Evolutionary conservation across 2,113 vertebrate species (phyloP).

Genomic region (Colossoma macropomum): DNA sequence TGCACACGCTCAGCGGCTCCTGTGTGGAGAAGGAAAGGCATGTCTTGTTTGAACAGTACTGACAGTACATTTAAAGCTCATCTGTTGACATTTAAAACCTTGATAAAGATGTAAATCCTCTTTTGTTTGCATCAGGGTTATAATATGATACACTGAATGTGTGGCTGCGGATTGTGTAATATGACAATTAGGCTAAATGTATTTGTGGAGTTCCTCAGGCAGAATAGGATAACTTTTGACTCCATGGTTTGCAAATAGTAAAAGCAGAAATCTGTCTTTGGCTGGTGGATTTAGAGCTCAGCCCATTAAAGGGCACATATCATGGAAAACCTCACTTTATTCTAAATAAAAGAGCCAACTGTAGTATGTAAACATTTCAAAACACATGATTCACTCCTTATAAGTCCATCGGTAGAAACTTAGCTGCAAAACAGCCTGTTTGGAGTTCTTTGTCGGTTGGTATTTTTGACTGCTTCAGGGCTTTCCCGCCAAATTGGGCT

Average conservation of each 20-base stretch:
- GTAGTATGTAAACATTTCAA: too few species aligned
- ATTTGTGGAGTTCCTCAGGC: neutral
- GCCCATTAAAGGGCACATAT: neutral
- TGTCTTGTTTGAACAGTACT: neutral
- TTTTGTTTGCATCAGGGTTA: neutral
- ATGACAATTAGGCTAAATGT: neutral
- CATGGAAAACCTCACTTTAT: too few species aligned
- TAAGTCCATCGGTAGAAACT: too few species aligned
- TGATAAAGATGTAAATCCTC: constrained; percentile 1
- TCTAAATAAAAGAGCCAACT: too few species aligned
- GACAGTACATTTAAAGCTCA: neutral
- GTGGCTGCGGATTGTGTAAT: neutral
- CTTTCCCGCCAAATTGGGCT: too few species aligned
- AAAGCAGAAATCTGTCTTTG: neutral
- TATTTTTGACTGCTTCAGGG: too few species aligned
- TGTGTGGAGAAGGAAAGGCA: neutral
- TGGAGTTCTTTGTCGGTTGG: too few species aligned
- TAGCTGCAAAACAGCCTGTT: too few species aligned
- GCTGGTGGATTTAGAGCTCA: neutral
- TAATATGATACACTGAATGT: neutral
- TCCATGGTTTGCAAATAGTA: neutral
- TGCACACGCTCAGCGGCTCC: neutral
- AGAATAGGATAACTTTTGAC: neutral
- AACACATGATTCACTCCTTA: too few species aligned
- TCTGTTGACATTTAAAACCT: neutral